phyloP scores from a whole-genome alignment of 2,797 vertebrate genomes.

The Siniperca scherzeri region DNA sequence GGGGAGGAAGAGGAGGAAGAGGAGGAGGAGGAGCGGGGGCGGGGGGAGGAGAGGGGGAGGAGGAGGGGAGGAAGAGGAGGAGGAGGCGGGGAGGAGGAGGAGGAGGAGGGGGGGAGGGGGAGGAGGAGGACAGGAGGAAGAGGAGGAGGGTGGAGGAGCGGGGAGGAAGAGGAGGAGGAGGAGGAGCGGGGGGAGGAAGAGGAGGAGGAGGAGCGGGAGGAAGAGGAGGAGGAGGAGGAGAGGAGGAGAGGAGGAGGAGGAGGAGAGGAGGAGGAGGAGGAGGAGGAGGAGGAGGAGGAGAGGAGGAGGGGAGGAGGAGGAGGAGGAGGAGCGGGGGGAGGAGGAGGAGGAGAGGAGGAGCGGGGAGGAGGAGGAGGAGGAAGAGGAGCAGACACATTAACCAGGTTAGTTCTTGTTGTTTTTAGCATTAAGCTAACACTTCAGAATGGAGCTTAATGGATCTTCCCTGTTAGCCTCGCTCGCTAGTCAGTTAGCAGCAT shows the following conservation, averaged over 20 bases:
- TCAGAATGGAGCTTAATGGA: not conserved
- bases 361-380: no score
- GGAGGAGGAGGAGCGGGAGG: not conserved
- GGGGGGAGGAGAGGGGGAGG: no score
- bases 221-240: not conserved
- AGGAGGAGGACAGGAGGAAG: not conserved
- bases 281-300: not conserved
- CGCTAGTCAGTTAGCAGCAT: not conserved
- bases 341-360: not conserved
- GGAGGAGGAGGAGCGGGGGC: not conserved
- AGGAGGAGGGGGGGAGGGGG: no score
- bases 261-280: no score
- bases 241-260: fast-evolving
- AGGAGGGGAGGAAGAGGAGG: no score
- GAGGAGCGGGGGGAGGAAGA: no score
- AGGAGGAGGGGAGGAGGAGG: not conserved
- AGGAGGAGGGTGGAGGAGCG: no score
- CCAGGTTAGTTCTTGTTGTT: not conserved
- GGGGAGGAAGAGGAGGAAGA: not conserved
- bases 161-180: not conserved
- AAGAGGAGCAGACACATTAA: not conserved
- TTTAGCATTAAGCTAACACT: slow-evolving; percentile 21
- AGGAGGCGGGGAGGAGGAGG: no score
- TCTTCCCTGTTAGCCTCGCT: not conserved
- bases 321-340: no score